phyloP scores from a whole-genome alignment of 1,140 invertebrate genomes.

The Reticulitermes speratus region DNA sequence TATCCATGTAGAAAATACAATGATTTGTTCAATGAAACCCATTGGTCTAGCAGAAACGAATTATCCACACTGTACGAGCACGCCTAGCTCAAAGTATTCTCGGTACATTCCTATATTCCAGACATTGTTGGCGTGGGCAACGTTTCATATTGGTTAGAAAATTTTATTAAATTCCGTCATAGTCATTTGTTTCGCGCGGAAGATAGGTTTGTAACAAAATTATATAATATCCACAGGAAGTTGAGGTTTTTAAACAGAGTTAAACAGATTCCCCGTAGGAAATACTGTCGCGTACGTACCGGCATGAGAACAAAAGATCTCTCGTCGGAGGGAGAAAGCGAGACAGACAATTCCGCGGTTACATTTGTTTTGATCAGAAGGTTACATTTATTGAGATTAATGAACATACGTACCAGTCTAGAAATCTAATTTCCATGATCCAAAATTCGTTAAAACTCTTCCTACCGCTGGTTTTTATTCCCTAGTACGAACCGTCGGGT shows the following conservation, averaged over 20 bases:
- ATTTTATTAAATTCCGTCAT: background rate
- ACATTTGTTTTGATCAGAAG: background rate
- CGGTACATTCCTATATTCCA: background rate
- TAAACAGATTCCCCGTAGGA: too few species aligned
- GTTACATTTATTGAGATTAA: constrained; percentile 1
- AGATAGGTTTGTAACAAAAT: background rate
- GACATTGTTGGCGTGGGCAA: background rate
- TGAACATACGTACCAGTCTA: background rate
- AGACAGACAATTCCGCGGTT: background rate
- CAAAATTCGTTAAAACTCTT: background rate
- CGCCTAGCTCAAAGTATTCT: background rate
- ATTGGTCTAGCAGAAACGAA: background rate
- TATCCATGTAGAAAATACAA: background rate
- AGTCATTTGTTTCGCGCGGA: background rate
- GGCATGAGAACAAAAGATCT: too few species aligned
- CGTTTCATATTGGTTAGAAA: background rate
- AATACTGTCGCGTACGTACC: too few species aligned
- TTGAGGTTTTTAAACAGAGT: too few species aligned
- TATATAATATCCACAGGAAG: too few species aligned
- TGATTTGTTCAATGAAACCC: background rate
- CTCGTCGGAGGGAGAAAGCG: too few species aligned
- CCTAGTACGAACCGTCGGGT: background rate
- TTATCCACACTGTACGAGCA: background rate
- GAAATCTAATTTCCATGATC: background rate
- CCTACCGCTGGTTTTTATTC: background rate